Evolutionary conservation across 2,797 vertebrate species (phyloP).

Genomic region (Acropternis orthonyx): DNA sequence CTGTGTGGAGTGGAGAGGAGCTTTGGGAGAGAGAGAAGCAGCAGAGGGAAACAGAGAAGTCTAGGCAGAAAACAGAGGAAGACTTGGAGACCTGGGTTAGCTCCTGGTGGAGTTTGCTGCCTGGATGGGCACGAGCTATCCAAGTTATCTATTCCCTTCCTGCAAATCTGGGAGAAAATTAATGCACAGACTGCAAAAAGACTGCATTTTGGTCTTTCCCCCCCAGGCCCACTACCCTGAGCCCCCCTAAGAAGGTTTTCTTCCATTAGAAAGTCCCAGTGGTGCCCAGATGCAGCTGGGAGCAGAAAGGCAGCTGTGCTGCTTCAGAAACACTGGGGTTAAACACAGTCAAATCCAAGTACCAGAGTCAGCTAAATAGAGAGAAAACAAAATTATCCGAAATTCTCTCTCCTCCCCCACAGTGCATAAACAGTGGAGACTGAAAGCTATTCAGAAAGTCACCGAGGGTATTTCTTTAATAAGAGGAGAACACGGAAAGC

Average conservation of each 20-base stretch:
- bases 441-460: conserved; percentile 24
- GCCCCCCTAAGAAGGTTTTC: not conserved
- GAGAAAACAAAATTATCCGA: conserved; percentile 39
- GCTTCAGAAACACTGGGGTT: conserved; percentile 24
- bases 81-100: not conserved
- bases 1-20: not conserved
- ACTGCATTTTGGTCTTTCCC: not conserved
- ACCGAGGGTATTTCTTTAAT: conserved; percentile 15
- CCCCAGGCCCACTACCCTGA: not conserved
- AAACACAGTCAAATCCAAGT: not conserved
- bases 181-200: not conserved
- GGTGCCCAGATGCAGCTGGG: not conserved
- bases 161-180: not conserved
- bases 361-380: conserved; percentile 30
- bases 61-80: conserved; percentile 17
- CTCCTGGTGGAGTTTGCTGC: not conserved
- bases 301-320: not conserved
- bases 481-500: not conserved
- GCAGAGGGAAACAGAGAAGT: conserved; percentile 11
- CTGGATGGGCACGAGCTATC: not conserved
- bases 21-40: conserved; percentile 14
- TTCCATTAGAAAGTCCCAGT: not conserved
- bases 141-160: not conserved
- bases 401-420: conserved; percentile 50
- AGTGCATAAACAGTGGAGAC: conserved; percentile 13